These are phyloP conservation scores for Aurelia sp. DNA, from an alignment of 30 jellyfish, hydroid and myxozoan genomes.

Conservation along the genomic window DNA sequence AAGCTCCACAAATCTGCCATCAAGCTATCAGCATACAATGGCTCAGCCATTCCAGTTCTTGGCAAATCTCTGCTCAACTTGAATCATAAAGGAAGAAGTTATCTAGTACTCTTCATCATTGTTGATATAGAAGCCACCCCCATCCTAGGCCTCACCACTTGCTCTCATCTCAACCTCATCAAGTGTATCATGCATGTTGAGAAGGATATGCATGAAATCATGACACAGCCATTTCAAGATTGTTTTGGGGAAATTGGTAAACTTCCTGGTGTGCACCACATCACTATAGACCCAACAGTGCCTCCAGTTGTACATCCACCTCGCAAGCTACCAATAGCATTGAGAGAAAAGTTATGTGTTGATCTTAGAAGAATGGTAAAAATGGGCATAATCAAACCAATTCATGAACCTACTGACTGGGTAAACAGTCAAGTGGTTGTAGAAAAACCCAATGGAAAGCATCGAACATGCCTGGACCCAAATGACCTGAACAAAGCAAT, in stretches of 20 bases:
- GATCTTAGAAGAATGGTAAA: constrained; percentile 67
- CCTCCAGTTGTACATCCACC: constrained; percentile 64
- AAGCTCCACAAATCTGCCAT: neutral
- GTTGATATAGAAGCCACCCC: constrained; percentile 45
- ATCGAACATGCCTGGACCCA: constrained; percentile 83
- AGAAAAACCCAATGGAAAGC: constrained; percentile 78
- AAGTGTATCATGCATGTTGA: constrained; percentile 47
- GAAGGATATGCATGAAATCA: constrained; percentile 11
- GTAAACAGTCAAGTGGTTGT: constrained; percentile 58
- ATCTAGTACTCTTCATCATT: constrained; percentile 39
- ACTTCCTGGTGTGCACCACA: constrained; percentile 74
- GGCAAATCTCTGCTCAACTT: constrained; percentile 26
- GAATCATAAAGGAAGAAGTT: constrained; percentile 27
- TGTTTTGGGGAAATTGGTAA: constrained; percentile 86
- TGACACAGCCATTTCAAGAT: constrained; percentile 44
- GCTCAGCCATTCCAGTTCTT: neutral
- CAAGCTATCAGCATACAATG: constrained; percentile 42
- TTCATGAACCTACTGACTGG: constrained; percentile 26
- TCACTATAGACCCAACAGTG: constrained; percentile 57
- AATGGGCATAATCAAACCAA: constrained; percentile 52
- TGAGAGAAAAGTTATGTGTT: constrained; percentile 20
- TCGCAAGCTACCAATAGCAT: constrained; percentile 61
- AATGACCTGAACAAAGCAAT: constrained; percentile 55
- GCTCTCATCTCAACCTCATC: constrained; percentile 41
- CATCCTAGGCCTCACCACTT: constrained; percentile 57